Conservation (phyloP, 2,888 invertebrate genomes). For the Palloptera scutellata region DNA sequence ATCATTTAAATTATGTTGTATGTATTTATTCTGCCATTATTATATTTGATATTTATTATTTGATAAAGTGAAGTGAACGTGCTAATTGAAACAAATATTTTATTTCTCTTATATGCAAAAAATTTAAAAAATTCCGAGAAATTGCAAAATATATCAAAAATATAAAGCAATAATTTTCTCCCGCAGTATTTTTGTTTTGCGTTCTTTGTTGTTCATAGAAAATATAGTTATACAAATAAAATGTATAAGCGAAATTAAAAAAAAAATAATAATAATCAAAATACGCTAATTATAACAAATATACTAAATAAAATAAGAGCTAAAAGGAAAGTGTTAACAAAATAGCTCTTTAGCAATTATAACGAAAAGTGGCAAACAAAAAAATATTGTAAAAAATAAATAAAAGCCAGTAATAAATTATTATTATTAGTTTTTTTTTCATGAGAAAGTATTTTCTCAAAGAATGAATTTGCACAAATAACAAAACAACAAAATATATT, state of each 20-base stretch:
- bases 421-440: no score
- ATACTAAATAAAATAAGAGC: constrained; percentile 4
- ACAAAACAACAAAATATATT: not conserved
- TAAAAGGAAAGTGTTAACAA: constrained; percentile 5
- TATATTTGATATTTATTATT: no score
- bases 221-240: no score
- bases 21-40: no score
- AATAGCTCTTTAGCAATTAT: constrained; percentile 11
- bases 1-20: no score
- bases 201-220: no score
- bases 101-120: not conserved
- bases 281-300: not conserved
- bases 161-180: no score
- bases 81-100: constrained; percentile 25
- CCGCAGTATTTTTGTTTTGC: no score
- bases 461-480: not conserved
- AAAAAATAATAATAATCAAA: no score
- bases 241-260: no score
- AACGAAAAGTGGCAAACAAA: constrained; percentile 10
- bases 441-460: not conserved
- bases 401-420: not conserved
- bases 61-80: constrained; percentile 17
- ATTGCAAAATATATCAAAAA: no score
- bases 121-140: no score
- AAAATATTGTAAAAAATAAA: constrained; percentile 23